phyloP scores from a whole-genome alignment of 1,140 invertebrate genomes.

The Calephelis nemesis region DNA sequence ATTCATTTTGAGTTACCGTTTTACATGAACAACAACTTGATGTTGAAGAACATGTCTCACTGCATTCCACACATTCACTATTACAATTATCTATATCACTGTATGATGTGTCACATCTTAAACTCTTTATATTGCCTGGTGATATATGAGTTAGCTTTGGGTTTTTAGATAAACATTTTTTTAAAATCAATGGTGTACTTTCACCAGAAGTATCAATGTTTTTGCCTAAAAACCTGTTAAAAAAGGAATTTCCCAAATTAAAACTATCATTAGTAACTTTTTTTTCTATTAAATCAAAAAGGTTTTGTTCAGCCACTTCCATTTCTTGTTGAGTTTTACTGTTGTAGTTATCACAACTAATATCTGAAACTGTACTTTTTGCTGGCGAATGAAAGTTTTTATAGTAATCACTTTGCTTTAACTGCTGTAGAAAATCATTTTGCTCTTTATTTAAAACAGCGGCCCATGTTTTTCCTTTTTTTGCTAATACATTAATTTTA shows the following conservation, averaged over 20 bases:
- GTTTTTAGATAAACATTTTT: slow-evolving; percentile 60
- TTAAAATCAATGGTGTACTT: slow-evolving; percentile 63
- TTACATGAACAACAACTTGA: slow-evolving; percentile 64
- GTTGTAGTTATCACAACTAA: slow-evolving; percentile 66
- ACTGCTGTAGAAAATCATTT: slow-evolving; percentile 60
- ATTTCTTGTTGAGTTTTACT: slow-evolving; percentile 64
- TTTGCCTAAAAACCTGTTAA: slow-evolving; percentile 77
- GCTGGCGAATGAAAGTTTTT: slow-evolving; percentile 62
- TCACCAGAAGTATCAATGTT: slow-evolving; percentile 69
- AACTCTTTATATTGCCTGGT: slow-evolving; percentile 34
- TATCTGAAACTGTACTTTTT: slow-evolving; percentile 54
- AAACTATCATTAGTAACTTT: slow-evolving; percentile 85
- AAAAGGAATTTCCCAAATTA: slow-evolving; percentile 84
- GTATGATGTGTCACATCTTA: slow-evolving; percentile 44
- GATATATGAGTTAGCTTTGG: slow-evolving; percentile 55
- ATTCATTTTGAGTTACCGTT: slow-evolving; percentile 42
- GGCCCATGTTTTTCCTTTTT: slow-evolving; percentile 59
- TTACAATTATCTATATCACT: slow-evolving; percentile 50
- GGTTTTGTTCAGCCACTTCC: slow-evolving; percentile 81
- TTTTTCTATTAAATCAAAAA: slow-evolving; percentile 87
- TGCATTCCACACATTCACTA: slow-evolving; percentile 64
- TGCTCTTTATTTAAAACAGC: slow-evolving; percentile 69
- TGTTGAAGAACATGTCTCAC: slow-evolving; percentile 51
- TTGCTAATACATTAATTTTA: slow-evolving; percentile 12
- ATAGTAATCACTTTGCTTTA: slow-evolving; percentile 68